Evolutionary conservation across 2,113 vertebrate species (phyloP).

Genomic region (Lethenteron reissneri): DNA sequence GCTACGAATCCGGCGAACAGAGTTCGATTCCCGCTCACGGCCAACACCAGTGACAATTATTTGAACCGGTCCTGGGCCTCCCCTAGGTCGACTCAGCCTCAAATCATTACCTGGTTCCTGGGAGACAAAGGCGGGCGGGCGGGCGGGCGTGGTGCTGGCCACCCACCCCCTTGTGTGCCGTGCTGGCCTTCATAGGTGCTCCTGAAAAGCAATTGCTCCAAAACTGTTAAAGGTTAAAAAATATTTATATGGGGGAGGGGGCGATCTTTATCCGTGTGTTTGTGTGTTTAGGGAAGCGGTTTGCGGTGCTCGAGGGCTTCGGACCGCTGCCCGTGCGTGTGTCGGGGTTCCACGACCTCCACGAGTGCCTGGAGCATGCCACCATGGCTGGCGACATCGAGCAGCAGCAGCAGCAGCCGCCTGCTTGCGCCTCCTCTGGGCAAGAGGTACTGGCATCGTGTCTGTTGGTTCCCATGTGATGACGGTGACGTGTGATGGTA

Average conservation of each 20-base stretch:
- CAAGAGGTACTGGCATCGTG: slow-evolving; percentile 36
- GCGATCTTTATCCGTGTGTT: not conserved
- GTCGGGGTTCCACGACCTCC: slow-evolving; percentile 68
- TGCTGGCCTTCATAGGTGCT: no score
- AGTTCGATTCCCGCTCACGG: no score
- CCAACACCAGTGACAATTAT: no score
- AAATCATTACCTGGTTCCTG: no score
- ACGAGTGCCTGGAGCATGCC: slow-evolving; percentile 74
- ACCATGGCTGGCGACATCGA: slow-evolving; percentile 80
- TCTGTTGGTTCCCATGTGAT: no score
- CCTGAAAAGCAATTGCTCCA: not conserved
- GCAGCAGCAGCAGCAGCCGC: slow-evolving; percentile 28
- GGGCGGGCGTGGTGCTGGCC: no score
- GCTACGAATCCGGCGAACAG: no score
- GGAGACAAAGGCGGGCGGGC: no score
- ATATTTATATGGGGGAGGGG: not conserved
- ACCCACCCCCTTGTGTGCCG: no score
- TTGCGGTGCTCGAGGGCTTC: slow-evolving; percentile 76
- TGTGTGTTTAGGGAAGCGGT: slow-evolving; percentile 34
- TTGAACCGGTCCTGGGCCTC: no score
- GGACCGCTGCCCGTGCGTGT: slow-evolving; percentile 94
- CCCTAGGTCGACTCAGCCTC: no score
- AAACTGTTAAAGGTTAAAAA: not conserved
- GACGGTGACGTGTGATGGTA: no score
- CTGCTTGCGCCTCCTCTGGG: slow-evolving; percentile 23